A percentile compares a stretch with the other conserved stretches of the same genome.
Evolutionary conservation across 2,797 vertebrate genomes (phyloP).

Genomic region (Gephyroberyx darwinii): DNA sequence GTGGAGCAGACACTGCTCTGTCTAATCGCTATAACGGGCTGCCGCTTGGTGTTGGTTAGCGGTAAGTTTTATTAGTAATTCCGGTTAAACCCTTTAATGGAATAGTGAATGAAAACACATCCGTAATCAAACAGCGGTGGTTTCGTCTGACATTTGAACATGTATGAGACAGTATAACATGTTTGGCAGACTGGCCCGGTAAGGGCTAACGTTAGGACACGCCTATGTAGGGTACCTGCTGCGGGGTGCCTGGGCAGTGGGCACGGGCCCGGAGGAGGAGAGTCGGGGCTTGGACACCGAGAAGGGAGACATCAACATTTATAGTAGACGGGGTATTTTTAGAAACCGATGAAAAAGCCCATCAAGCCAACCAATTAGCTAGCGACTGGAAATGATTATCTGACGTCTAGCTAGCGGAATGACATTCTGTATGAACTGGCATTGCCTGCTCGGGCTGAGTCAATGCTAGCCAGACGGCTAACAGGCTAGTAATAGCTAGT

Average conservation of each 20-base stretch:
- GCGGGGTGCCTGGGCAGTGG: slow-evolving; percentile 52
- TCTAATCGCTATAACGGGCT: slow-evolving; percentile 74
- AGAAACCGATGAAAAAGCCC: slow-evolving; percentile 49
- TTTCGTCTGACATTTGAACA: slow-evolving; percentile 24
- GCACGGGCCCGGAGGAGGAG: slow-evolving; percentile 63
- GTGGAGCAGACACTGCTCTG: slow-evolving; percentile 65
- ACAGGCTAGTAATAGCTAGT: slow-evolving; percentile 55
- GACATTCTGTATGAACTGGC: slow-evolving; percentile 13
- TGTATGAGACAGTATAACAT: neutral
- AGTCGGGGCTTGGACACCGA: neutral
- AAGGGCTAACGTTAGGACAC: slow-evolving; percentile 69
- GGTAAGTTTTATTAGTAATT: slow-evolving; percentile 75
- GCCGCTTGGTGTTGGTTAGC: slow-evolving; percentile 76
- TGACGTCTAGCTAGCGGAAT: slow-evolving; percentile 8
- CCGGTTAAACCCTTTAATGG: neutral
- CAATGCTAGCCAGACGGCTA: slow-evolving; percentile 44
- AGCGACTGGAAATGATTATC: slow-evolving; percentile 27
- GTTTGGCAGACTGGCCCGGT: slow-evolving; percentile 39
- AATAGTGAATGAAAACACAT: slow-evolving; percentile 63
- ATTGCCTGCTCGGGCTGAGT: slow-evolving; percentile 28
- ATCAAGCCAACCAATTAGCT: slow-evolving; percentile 6
- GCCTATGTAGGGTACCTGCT: slow-evolving; percentile 75
- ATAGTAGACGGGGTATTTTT: slow-evolving; percentile 68
- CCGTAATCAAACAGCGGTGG: slow-evolving; percentile 26
- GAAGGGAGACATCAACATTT: slow-evolving; percentile 54